phyloP scores from a whole-genome alignment of 2,797 vertebrate genomes.

The Tiaroga cobitis region DNA sequence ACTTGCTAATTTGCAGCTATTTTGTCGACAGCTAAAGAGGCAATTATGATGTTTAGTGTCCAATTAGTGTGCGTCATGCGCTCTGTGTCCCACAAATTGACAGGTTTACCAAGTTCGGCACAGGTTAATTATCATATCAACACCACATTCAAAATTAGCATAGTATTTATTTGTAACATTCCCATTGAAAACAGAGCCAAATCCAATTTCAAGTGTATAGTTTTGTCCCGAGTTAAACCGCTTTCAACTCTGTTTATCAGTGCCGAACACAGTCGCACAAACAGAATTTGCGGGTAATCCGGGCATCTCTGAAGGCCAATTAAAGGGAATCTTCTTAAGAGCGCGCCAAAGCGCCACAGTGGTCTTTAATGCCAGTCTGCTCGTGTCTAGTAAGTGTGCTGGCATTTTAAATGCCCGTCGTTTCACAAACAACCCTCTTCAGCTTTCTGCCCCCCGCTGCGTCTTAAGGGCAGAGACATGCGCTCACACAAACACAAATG shows the following conservation, averaged over 20 bases:
- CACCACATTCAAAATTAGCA: neutral
- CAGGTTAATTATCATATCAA: conserved; percentile 36
- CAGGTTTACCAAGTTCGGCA: conserved; percentile 9
- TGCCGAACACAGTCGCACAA: conserved; percentile 33
- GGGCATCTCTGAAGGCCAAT: conserved; percentile 54
- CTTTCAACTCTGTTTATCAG: conserved; percentile 51
- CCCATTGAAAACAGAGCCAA: conserved; percentile 4
- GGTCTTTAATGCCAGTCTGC: conserved; percentile 51
- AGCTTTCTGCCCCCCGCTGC: conserved; percentile 49
- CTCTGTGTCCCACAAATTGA: conserved; percentile 13
- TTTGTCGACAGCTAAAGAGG: conserved; percentile 15
- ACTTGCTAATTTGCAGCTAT: conserved; percentile 25
- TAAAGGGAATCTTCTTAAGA: conserved; percentile 53
- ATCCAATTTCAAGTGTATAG: conserved; percentile 33
- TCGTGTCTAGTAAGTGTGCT: conserved; percentile 45
- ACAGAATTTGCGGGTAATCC: conserved; percentile 49
- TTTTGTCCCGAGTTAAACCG: conserved; percentile 28
- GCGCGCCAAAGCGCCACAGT: conserved; percentile 36
- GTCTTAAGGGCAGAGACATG: conserved; percentile 48
- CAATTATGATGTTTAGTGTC: conserved; percentile 34
- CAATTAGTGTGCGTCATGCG: conserved; percentile 6
- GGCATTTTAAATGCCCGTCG: conserved; percentile 50
- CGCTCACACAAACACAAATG: conserved; percentile 18
- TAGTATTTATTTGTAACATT: neutral
- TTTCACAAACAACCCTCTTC: conserved; percentile 56